Conservation (phyloP, 2,888 invertebrate species). For the Chironomus tentans region DNA sequence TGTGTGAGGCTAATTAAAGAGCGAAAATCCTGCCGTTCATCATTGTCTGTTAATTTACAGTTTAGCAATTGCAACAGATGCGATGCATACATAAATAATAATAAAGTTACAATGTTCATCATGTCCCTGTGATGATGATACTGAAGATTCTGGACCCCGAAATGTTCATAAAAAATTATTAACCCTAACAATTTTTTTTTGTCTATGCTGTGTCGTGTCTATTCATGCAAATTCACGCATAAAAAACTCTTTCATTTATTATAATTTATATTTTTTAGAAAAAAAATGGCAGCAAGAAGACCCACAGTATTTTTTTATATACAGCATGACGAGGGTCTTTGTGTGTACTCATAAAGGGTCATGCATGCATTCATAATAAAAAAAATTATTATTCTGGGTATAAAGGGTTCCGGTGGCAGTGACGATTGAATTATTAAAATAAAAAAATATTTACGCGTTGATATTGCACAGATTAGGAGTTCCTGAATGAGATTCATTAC, state of each 20-base stretch:
- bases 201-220: neutral
- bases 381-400: slow-evolving; percentile 9
- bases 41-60: neutral
- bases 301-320: neutral
- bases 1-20: slow-evolving; percentile 10
- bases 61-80: slow-evolving; percentile 9
- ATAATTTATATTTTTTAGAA: slow-evolving; percentile 22
- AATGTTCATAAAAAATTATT: neutral
- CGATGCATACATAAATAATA: neutral
- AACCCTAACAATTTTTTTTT: slow-evolving; percentile 8
- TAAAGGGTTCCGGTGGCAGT: slow-evolving; percentile 15
- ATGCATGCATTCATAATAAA: neutral
- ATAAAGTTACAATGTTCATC: neutral
- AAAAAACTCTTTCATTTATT: slow-evolving; percentile 19
- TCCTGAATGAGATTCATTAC: neutral
- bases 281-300: neutral
- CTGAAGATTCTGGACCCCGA: neutral
- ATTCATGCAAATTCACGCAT: slow-evolving; percentile 22
- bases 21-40: slow-evolving; percentile 17
- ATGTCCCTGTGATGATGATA: neutral
- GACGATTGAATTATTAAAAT: neutral
- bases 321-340: slow-evolving; percentile 14
- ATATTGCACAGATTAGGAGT: neutral
- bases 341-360: neutral
- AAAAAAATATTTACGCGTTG: neutral